Conservation (phyloP, 2,888 invertebrate genomes). For the Aphidius colemani region DNA sequence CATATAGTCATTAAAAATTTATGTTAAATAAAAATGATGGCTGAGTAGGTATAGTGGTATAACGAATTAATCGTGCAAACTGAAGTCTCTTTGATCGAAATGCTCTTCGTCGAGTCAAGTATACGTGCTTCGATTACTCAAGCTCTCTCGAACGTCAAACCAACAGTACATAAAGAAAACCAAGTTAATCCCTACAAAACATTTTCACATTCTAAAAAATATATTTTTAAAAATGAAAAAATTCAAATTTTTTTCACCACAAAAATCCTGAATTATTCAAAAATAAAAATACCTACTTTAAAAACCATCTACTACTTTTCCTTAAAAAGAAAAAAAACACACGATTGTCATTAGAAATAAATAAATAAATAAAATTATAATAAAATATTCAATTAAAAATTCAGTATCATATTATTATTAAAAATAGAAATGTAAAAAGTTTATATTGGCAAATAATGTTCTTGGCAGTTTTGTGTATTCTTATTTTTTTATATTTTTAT, state of each 20-base stretch:
- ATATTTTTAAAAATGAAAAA: too few relatives aligned
- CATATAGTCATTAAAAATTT: too few relatives aligned
- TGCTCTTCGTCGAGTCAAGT: slow-evolving; percentile 28
- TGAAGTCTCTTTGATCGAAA: slow-evolving; percentile 31
- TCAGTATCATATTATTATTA: too few relatives aligned
- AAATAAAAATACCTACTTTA: slow-evolving; percentile 8
- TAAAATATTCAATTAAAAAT: too few relatives aligned
- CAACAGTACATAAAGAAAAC: background rate
- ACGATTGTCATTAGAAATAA: slow-evolving; percentile 13
- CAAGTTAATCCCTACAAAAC: too few relatives aligned
- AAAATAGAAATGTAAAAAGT: too few relatives aligned
- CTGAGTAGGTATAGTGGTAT: slow-evolving; percentile 16
- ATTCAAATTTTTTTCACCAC: too few relatives aligned
- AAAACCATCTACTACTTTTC: too few relatives aligned
- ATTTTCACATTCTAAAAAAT: too few relatives aligned
- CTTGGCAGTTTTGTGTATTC: too few relatives aligned
- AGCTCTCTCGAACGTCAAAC: slow-evolving; percentile 16
- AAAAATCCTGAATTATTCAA: background rate
- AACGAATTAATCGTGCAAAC: slow-evolving; percentile 29
- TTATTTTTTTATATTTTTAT: too few relatives aligned
- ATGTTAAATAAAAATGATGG: background rate
- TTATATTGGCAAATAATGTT: too few relatives aligned
- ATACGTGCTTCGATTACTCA: slow-evolving; percentile 33
- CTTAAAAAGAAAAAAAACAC: slow-evolving; percentile 7
- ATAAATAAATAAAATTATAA: background rate